phyloP scores from a whole-genome alignment of 2,113 vertebrate species.

The Erythrolamprus reginae region DNA sequence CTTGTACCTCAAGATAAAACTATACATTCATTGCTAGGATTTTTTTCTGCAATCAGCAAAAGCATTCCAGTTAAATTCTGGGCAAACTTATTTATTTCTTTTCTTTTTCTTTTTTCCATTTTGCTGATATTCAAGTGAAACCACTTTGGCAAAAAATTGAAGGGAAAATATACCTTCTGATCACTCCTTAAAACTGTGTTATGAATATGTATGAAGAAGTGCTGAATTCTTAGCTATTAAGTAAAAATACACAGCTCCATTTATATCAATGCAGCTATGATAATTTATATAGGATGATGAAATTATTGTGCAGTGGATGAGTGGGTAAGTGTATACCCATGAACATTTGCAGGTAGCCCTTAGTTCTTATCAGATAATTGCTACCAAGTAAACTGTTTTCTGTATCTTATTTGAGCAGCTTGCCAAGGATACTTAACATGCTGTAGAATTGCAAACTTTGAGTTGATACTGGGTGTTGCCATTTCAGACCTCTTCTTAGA shows the following conservation, averaged over 20 bases:
- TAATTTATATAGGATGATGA: slow-evolving; percentile 18
- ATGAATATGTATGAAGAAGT: slow-evolving; percentile 22
- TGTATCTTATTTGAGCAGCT: slow-evolving; percentile 46
- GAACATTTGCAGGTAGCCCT: slow-evolving; percentile 12
- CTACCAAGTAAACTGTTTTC: slow-evolving; percentile 46
- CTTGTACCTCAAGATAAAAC: background rate
- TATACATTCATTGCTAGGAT: background rate
- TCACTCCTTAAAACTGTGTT: slow-evolving; percentile 18
- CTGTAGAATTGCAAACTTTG: slow-evolving; percentile 39
- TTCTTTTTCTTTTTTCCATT: background rate
- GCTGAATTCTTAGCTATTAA: slow-evolving; percentile 1
- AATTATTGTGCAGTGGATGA: background rate
- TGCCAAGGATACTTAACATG: slow-evolving; percentile 47
- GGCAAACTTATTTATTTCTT: background rate
- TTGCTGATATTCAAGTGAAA: background rate
- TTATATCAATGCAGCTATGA: slow-evolving; percentile 20
- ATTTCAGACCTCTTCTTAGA: background rate
- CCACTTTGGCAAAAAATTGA: background rate
- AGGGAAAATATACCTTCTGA: slow-evolving; percentile 2
- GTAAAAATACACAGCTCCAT: background rate
- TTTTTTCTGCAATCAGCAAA: background rate
- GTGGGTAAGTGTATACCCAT: slow-evolving; percentile 7
- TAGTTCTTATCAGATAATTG: slow-evolving; percentile 59
- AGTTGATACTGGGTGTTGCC: slow-evolving; percentile 11
- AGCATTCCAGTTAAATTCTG: background rate